Percentiles rank a stretch among this genome's conserved stretches.
These are phyloP conservation scores for Tipula vernalis DNA, from an alignment of 2,888 invertebrate genomes.

Conservation along the genomic window DNA sequence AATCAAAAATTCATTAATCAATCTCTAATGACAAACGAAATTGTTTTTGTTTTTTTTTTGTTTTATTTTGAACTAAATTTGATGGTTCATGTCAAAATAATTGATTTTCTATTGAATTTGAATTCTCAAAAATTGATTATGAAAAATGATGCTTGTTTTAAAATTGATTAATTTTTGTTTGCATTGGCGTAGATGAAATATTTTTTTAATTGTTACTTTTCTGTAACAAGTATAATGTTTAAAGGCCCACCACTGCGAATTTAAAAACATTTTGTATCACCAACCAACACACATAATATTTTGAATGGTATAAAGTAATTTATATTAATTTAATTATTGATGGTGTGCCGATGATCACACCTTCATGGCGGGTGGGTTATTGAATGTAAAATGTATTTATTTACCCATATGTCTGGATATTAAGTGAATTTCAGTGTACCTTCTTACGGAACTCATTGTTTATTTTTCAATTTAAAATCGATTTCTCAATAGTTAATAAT, in stretches of 20 bases:
- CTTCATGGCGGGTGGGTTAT: background rate
- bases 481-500: background rate
- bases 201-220: background rate
- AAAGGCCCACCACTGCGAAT: background rate
- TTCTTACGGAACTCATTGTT: background rate
- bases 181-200: background rate
- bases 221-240: background rate
- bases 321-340: background rate
- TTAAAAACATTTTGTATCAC: background rate
- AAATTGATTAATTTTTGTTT: background rate
- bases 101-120: background rate
- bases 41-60: background rate
- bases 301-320: background rate
- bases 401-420: background rate
- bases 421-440: background rate
- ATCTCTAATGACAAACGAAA: background rate
- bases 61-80: slow-evolving; percentile 8
- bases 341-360: background rate
- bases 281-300: background rate
- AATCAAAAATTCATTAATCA: slow-evolving; percentile 7
- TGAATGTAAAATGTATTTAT: background rate
- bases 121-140: background rate
- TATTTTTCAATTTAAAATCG: background rate
- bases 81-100: slow-evolving; percentile 6
- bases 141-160: background rate